These are phyloP conservation scores for Sarcophaga rosellei DNA, from an alignment of 2,888 invertebrate genomes.

Conservation along the genomic window DNA sequence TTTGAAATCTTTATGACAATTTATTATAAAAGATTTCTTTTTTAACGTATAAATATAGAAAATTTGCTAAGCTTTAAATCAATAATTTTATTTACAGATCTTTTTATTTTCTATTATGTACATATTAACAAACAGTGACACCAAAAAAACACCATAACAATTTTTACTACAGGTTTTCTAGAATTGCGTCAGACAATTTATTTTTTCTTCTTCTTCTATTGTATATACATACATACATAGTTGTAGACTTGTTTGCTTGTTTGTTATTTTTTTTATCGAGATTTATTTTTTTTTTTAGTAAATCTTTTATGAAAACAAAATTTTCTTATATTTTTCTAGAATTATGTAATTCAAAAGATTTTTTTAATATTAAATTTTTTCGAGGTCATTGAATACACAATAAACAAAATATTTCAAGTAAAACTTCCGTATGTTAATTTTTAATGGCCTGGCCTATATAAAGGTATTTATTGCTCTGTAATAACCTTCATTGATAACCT, in stretches of 20 bases:
- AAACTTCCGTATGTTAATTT: not conserved
- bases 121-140: not conserved
- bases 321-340: constrained; percentile 1
- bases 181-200: constrained; percentile 69
- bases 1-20: too few relatives aligned
- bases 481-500: constrained; percentile 6
- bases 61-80: too few relatives aligned
- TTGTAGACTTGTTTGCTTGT: not conserved
- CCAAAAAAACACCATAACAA: constrained; percentile 29
- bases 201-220: not conserved
- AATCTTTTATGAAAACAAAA: not conserved
- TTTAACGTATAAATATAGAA: too few relatives aligned
- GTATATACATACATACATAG: too few relatives aligned
- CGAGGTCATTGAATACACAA: not conserved
- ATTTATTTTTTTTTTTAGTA: not conserved
- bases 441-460: not conserved
- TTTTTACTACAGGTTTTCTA: constrained; percentile 64
- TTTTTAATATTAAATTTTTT: not conserved
- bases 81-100: too few relatives aligned
- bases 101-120: not conserved
- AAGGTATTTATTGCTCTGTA: not conserved
- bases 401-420: not conserved
- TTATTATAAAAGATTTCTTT: too few relatives aligned
- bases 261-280: constrained; percentile 44
- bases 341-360: constrained; percentile 19